These are phyloP conservation scores for Lepidocyrtinus sp. DNA, from an alignment of 2,888 invertebrate genomes.

Conservation along the genomic window DNA sequence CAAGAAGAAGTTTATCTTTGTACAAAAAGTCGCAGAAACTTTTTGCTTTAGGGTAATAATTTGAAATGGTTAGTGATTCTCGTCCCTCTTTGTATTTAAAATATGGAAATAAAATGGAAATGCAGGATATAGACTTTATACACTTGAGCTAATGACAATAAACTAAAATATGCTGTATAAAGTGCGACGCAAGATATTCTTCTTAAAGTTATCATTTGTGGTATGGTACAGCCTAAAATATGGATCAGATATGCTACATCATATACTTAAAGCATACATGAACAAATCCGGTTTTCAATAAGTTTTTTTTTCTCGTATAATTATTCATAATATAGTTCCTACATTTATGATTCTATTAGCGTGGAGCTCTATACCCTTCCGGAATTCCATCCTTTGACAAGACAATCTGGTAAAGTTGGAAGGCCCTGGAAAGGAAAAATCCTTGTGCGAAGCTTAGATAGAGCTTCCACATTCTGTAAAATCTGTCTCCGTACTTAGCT, in stretches of 20 bases:
- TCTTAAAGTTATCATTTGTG: too few species aligned
- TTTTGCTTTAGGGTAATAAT: slow-evolving; percentile 1
- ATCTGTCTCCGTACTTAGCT: slow-evolving; percentile 58
- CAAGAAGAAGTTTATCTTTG: slow-evolving; percentile 22
- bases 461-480: slow-evolving; percentile 65
- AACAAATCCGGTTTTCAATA: slow-evolving; percentile 16
- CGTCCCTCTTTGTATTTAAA: slow-evolving; percentile 8
- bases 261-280: neutral
- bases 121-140: neutral
- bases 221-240: slow-evolving; percentile 12
- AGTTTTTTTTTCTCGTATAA: neutral
- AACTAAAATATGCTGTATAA: neutral
- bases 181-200: slow-evolving; percentile 13
- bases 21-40: neutral
- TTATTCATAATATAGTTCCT: neutral
- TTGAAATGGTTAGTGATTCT: slow-evolving; percentile 9
- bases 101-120: slow-evolving; percentile 4
- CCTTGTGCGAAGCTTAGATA: slow-evolving; percentile 56
- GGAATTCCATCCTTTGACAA: slow-evolving; percentile 57
- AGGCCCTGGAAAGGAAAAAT: slow-evolving; percentile 51
- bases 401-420: slow-evolving; percentile 59
- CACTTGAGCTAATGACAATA: neutral
- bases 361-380: slow-evolving; percentile 60
- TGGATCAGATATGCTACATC: neutral
- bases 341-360: slow-evolving; percentile 40